Percentiles rank a stretch among this genome's conserved stretches.
Evolutionary conservation across 2,888 invertebrate species (phyloP).

Genomic region (Hesperia comma): DNA sequence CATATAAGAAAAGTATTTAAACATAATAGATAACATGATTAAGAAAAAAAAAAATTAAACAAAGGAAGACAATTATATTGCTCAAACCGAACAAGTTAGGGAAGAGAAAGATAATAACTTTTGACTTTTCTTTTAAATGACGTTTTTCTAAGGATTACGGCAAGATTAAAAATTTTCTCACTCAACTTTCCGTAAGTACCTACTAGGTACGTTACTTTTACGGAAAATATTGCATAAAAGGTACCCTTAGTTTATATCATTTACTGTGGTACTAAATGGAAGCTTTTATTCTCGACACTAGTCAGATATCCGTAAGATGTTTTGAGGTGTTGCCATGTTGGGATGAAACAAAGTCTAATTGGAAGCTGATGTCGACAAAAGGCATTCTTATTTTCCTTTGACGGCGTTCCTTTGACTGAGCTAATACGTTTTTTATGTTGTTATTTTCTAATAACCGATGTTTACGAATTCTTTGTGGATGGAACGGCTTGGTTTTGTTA

Average conservation of each 20-base stretch:
- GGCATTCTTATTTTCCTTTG: slow-evolving; percentile 28
- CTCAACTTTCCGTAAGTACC: too few relatives aligned
- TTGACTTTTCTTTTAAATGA: too few relatives aligned
- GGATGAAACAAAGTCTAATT: slow-evolving; percentile 29
- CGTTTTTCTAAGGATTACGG: too few relatives aligned
- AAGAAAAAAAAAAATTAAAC: too few relatives aligned
- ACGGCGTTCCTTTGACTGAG: slow-evolving; percentile 16
- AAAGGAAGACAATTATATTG: too few relatives aligned
- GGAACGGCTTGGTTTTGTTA: background rate
- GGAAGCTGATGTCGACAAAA: slow-evolving; percentile 23
- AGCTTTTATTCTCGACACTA: background rate
- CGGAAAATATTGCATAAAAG: too few relatives aligned
- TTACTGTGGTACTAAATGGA: background rate
- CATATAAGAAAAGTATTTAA: too few relatives aligned
- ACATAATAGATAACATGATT: too few relatives aligned
- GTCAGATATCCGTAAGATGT: slow-evolving; percentile 7
- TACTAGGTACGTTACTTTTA: too few relatives aligned
- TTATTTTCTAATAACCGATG: slow-evolving; percentile 3
- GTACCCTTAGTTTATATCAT: background rate
- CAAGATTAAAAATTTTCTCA: too few relatives aligned
- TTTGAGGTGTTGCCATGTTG: slow-evolving; percentile 16
- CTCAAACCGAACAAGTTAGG: too few relatives aligned
- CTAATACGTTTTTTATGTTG: slow-evolving; percentile 9
- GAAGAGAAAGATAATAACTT: too few relatives aligned
- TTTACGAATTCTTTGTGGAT: background rate